phyloP scores from a whole-genome alignment of 2,888 invertebrate genomes.

The Conchocele bisecta region DNA sequence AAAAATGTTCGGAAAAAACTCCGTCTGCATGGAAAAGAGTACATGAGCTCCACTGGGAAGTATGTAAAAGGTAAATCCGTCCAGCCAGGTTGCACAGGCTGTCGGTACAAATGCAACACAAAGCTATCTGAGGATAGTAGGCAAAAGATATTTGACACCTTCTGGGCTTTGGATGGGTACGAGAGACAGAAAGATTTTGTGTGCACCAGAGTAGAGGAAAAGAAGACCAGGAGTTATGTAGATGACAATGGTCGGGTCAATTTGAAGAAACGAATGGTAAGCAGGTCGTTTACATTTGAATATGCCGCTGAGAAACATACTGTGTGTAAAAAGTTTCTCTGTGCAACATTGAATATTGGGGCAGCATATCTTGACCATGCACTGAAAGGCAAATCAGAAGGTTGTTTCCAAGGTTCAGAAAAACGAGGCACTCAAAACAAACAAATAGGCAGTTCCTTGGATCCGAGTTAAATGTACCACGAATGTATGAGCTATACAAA shows the following conservation, averaged over 20 bases:
- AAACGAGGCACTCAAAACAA: slow-evolving; percentile 11
- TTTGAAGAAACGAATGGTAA: slow-evolving; percentile 14
- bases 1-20: slow-evolving; percentile 43
- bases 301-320: slow-evolving; percentile 3
- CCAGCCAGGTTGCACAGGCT: slow-evolving; percentile 17
- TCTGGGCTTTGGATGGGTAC: slow-evolving; percentile 24
- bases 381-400: slow-evolving; percentile 19
- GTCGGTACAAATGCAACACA: slow-evolving; percentile 25
- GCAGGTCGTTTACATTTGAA: slow-evolving; percentile 14
- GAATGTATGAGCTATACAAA: slow-evolving; percentile 36
- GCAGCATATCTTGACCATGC: slow-evolving; percentile 34
- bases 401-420: slow-evolving; percentile 8
- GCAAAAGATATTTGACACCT: slow-evolving; percentile 21
- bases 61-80: slow-evolving; percentile 3
- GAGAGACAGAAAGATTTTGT: slow-evolving; percentile 43
- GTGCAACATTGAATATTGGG: slow-evolving; percentile 34
- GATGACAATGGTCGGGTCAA: not conserved
- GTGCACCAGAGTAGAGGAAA: slow-evolving; percentile 22
- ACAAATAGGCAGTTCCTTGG: slow-evolving; percentile 31
- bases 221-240: slow-evolving; percentile 17
- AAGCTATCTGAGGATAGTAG: slow-evolving; percentile 21
- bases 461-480: slow-evolving; percentile 26
- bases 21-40: slow-evolving; percentile 29
- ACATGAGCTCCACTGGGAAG: slow-evolving; percentile 26
- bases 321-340: slow-evolving; percentile 44